Evolutionary conservation across 2,797 vertebrate genomes (phyloP), one percentile per base, ranked within the genome.

Genomic region (Momotus momota): DNA sequence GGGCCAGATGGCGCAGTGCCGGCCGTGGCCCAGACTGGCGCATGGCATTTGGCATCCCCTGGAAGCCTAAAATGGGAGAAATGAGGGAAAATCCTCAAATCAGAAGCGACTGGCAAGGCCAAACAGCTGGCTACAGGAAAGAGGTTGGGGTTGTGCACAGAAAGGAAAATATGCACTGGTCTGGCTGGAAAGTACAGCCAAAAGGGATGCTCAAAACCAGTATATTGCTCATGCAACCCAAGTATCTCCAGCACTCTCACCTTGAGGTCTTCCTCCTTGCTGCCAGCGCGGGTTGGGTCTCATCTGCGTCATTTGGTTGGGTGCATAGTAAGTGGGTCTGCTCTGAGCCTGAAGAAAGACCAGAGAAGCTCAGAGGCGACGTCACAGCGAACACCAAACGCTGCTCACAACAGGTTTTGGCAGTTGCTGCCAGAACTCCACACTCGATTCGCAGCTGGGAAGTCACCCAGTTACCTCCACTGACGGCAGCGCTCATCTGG

Each of bases 201-300:
- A 33, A 71, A 83, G 23, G 27, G 65, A 38, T 29, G 35, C 48
- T 70, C 26, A 38, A 27, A 38, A 21, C 19, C 33, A 29, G 26
- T 14, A 29, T 38, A 40, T 29, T 21, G 14, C 48, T 33, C 26
- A 20, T 3, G 40, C 20, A 79, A 46, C 12, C 58, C 35, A 52
- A 88, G 29, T 3, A 7, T 57, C 52, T 33, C 82, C 9, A 65
- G 38, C 25, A 31, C 1, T 33, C 97, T 98, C 96, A 99, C 99
- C 99, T 98, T 99, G 99, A 97, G 99, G 99, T 97, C 99, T 98
- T 80, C 99, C 99, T 33, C 99, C 99, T 95, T 99, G 99, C 96
- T 99, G 99, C 99, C 99, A 99, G 90, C 99, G 97, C 64, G 99
- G 99, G 97, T 99, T 99, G 91, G 99, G 99, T 87, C 99, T 98